These are phyloP conservation scores for Kryptopterus vitreolus DNA, from an alignment of 2,797 vertebrate genomes.

Conservation along the genomic window DNA sequence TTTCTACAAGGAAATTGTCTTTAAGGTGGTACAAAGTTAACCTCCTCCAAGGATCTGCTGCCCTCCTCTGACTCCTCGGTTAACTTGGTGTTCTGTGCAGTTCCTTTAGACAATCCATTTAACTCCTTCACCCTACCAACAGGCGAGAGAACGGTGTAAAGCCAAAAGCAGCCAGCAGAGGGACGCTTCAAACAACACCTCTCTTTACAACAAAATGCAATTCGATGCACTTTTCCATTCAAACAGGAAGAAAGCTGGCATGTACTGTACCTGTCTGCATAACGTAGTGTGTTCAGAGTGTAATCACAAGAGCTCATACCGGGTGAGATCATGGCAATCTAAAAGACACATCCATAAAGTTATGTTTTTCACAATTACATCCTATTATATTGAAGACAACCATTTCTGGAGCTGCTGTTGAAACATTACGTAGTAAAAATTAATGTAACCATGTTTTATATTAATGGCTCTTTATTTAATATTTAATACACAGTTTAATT, in stretches of 20 bases:
- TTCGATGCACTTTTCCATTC: neutral
- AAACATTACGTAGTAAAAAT: neutral
- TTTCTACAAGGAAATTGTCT: too few species aligned
- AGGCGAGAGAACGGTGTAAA: neutral
- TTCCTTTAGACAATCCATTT: constrained; percentile 71
- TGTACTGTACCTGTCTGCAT: constrained; percentile 87
- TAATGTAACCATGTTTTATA: neutral
- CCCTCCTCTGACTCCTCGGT: constrained; percentile 69
- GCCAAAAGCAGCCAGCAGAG: constrained; percentile 14
- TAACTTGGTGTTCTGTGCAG: constrained; percentile 57
- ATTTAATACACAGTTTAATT: neutral
- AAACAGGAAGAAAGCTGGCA: neutral
- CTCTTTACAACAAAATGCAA: neutral
- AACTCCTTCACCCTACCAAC: constrained; percentile 88
- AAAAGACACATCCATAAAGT: neutral
- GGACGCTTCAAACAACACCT: neutral
- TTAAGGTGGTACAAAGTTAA: constrained; percentile 32
- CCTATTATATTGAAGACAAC: too few species aligned
- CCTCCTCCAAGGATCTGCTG: constrained; percentile 67
- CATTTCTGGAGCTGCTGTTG: neutral
- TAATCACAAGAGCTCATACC: constrained; percentile 94
- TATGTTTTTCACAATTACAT: neutral
- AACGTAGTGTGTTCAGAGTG: constrained; percentile 93
- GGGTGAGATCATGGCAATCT: constrained; percentile 98
- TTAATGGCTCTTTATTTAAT: neutral